A percentile compares a stretch with the other conserved stretches of the same genome.
Conservation (phyloP, 2,888 invertebrate species). For the Drosophila anomalata region DNA sequence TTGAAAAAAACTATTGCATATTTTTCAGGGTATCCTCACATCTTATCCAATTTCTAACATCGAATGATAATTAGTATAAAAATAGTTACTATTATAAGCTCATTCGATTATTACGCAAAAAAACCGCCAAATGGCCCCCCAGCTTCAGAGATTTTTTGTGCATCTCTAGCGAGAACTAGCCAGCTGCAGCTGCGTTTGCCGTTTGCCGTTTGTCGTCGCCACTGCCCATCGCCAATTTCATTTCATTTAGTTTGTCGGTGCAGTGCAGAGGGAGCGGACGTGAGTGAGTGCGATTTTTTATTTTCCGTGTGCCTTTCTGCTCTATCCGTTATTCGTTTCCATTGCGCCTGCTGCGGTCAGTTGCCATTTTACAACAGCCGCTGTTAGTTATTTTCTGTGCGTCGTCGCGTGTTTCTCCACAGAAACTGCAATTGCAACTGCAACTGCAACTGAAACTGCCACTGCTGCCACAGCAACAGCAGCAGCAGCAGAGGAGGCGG, state of each 20-base stretch:
- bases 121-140: constrained; percentile 7
- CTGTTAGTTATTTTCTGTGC: constrained; percentile 76
- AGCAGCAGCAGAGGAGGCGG: constrained; percentile 10
- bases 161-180: constrained; percentile 27
- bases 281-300: constrained; percentile 1
- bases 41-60: too few species aligned
- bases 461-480: constrained; percentile 32
- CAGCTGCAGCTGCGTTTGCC: constrained; percentile 44
- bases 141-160: neutral
- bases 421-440: constrained; percentile 56
- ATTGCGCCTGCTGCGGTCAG: constrained; percentile 73
- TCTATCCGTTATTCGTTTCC: constrained; percentile 70
- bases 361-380: constrained; percentile 78
- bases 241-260: constrained; percentile 36
- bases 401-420: constrained; percentile 56
- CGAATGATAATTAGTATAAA: too few species aligned
- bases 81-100: too few species aligned
- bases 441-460: constrained; percentile 16
- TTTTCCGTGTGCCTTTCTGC: constrained; percentile 15
- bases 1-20: neutral
- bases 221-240: constrained; percentile 44
- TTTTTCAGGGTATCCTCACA: neutral
- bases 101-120: neutral
- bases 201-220: constrained; percentile 27
- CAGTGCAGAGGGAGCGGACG: constrained; percentile 23